These are phyloP conservation scores for Ladona fulva DNA, from an alignment of 1,140 invertebrate genomes.

Conservation along the genomic window DNA sequence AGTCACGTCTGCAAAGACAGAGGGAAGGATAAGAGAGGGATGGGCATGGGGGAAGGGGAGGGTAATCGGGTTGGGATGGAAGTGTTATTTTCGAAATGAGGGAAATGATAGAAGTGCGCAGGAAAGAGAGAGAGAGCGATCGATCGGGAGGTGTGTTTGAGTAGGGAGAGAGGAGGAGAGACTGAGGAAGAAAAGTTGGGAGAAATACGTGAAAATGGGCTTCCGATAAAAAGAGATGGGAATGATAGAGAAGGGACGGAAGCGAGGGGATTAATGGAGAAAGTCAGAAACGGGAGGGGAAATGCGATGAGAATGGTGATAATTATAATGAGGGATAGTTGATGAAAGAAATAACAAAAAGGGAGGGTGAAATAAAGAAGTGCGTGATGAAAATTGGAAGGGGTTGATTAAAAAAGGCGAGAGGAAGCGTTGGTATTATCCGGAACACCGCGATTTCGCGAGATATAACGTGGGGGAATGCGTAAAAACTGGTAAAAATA, in stretches of 20 bases:
- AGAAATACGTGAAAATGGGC: not conserved
- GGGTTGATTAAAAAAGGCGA: too few relatives aligned
- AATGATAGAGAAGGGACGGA: not conserved
- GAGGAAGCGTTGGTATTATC: too few relatives aligned
- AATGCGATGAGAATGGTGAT: not conserved
- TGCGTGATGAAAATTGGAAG: too few relatives aligned
- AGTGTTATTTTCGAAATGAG: too few relatives aligned
- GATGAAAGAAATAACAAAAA: not conserved
- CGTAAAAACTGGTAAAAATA: too few relatives aligned
- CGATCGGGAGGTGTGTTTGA: not conserved
- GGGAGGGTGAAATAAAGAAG: too few relatives aligned
- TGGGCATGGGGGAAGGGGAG: too few relatives aligned
- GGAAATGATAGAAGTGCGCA: not conserved
- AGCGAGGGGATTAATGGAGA: not conserved
- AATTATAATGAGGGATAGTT: not conserved
- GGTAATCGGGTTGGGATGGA: too few relatives aligned
- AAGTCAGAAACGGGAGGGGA: not conserved
- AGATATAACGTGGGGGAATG: too few relatives aligned
- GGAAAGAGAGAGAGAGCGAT: not conserved
- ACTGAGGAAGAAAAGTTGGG: not conserved
- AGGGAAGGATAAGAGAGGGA: too few relatives aligned
- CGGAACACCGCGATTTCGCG: too few relatives aligned
- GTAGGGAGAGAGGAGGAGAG: not conserved
- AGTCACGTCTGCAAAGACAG: too few relatives aligned
- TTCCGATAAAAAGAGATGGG: not conserved